A percentile compares a stretch with the other conserved stretches of the same genome.
Evolutionary conservation across 2,113 vertebrate species (phyloP).

Genomic region (Gasterosteus aculeatus): DNA sequence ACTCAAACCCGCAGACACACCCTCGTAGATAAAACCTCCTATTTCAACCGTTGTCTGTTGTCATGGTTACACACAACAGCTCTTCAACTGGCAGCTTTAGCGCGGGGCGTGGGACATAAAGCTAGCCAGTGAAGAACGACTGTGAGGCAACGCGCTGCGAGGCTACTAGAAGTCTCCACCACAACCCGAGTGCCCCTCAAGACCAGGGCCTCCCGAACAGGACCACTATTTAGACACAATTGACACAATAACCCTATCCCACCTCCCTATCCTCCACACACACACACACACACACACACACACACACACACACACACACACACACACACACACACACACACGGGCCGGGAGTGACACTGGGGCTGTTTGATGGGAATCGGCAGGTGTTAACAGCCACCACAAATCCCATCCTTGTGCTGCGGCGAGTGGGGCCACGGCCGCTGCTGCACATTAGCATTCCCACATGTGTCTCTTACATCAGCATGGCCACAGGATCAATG

Average conservation of each 20-base stretch:
- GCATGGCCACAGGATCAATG: conserved; percentile 36
- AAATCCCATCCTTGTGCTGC: conserved; percentile 76
- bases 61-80: conserved; percentile 88
- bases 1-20: conserved; percentile 4
- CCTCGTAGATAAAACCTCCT: conserved; percentile 7
- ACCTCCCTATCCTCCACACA: too few relatives aligned
- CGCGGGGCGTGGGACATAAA: conserved; percentile 79
- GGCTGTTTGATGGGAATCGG: conserved; percentile 67
- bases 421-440: conserved; percentile 52
- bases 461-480: conserved; percentile 54
- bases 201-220: conserved; percentile 37
- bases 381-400: conserved; percentile 71
- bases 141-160: conserved; percentile 82
- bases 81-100: conserved; percentile 91
- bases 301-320: conserved; percentile 1
- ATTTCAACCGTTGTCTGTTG: conserved; percentile 59
- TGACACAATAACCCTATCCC: conserved; percentile 14
- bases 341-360: conserved; percentile 55
- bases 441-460: conserved; percentile 75
- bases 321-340: conserved; percentile 27
- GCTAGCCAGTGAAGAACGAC: conserved; percentile 90
- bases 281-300: conserved; percentile 18
- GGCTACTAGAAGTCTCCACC: conserved; percentile 22
- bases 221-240: conserved; percentile 53
- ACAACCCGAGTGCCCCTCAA: not conserved